Percentiles rank a stretch among this genome's conserved stretches.
Evolutionary conservation across 2,888 invertebrate species (phyloP).

Genomic region (Ennomos fuscantarius): DNA sequence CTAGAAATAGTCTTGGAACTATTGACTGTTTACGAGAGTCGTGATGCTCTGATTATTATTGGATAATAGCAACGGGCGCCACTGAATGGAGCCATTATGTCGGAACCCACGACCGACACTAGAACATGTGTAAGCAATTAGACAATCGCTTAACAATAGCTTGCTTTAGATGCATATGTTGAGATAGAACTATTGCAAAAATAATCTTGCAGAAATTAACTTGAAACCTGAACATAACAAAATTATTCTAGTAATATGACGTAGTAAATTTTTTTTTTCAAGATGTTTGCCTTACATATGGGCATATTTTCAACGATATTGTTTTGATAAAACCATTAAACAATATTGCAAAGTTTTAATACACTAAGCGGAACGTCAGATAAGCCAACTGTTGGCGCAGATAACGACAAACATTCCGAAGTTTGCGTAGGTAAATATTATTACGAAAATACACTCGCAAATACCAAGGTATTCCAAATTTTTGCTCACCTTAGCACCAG

Average conservation of each 20-base stretch:
- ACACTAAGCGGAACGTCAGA: constrained; percentile 54
- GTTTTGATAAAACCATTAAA: constrained; percentile 50
- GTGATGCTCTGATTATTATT: constrained; percentile 30
- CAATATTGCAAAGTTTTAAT: constrained; percentile 53
- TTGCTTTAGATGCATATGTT: constrained; percentile 31
- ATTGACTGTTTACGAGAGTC: constrained; percentile 30
- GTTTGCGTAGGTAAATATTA: constrained; percentile 36
- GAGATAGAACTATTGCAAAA: constrained; percentile 30
- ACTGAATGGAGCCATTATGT: constrained; percentile 41
- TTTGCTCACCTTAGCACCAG: constrained; percentile 78
- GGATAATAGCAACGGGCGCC: constrained; percentile 33
- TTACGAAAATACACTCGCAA: constrained; percentile 48
- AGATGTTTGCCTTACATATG: constrained; percentile 4
- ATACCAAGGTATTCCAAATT: constrained; percentile 52
- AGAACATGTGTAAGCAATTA: constrained; percentile 43
- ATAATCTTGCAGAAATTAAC: constrained; percentile 10
- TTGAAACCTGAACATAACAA: neutral
- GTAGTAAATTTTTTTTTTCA: neutral
- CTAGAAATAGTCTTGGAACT: constrained; percentile 22
- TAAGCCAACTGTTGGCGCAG: constrained; percentile 57
- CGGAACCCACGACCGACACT: constrained; percentile 27
- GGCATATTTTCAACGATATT: constrained; percentile 10
- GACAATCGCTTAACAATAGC: constrained; percentile 41
- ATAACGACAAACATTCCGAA: constrained; percentile 54
- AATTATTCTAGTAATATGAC: neutral